Conservation (phyloP, 2,113 vertebrate genomes). For the Corythornis cristatus region DNA sequence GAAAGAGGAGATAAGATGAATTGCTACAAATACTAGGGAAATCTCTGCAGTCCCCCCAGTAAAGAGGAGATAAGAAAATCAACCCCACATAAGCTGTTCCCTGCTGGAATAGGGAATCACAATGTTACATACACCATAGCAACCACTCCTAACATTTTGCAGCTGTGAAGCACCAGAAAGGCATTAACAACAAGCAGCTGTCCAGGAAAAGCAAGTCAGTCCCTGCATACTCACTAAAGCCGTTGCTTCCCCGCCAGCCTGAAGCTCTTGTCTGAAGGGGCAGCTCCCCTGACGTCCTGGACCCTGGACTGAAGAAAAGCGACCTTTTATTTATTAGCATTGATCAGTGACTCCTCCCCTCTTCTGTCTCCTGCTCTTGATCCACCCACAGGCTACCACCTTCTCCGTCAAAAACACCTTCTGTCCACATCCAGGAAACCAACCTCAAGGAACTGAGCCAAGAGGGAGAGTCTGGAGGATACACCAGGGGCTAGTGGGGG, state of each 20-base stretch:
- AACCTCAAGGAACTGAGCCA: constrained; percentile 11
- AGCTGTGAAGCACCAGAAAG: constrained; percentile 8
- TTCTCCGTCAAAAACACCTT: constrained; percentile 39
- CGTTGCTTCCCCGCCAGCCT: neutral
- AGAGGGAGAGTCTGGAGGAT: neutral
- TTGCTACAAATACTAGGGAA: neutral
- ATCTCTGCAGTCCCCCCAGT: neutral
- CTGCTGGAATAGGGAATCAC: neutral
- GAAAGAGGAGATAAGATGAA: neutral
- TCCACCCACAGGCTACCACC: constrained; percentile 53
- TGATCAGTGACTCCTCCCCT: constrained; percentile 61
- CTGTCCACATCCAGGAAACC: constrained; percentile 40
- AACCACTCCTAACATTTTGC: neutral
- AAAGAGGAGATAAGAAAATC: neutral
- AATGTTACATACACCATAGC: neutral
- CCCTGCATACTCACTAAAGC: constrained; percentile 59
- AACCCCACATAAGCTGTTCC: neutral
- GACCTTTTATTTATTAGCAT: constrained; percentile 62
- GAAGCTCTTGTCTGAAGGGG: neutral
- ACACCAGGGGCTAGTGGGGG: neutral
- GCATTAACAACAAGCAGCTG: neutral
- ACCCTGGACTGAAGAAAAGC: neutral
- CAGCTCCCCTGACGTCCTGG: neutral
- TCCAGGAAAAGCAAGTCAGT: constrained; percentile 30
- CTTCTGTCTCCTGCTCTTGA: neutral